Conservation (phyloP, 1,140 invertebrate species). For the Drosophila nebulosa region DNA sequence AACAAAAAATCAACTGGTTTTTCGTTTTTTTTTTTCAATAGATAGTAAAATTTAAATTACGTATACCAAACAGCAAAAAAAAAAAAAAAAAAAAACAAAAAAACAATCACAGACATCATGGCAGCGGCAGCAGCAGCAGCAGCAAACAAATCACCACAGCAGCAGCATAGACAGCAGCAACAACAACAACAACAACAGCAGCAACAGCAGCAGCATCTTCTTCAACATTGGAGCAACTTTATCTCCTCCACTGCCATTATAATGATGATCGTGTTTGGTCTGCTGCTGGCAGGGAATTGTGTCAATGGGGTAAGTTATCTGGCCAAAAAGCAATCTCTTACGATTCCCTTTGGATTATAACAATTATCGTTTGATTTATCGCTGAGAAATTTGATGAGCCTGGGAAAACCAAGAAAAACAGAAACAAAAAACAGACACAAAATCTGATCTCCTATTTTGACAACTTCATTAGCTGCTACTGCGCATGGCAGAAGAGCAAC, state of each 20-base stretch:
- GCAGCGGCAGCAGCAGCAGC: slow-evolving; percentile 51
- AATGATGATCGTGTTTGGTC: slow-evolving; percentile 62
- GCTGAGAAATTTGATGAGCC: slow-evolving; percentile 32
- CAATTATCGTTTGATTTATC: slow-evolving; percentile 39
- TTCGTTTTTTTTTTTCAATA: slow-evolving; percentile 49
- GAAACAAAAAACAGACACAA: neutral
- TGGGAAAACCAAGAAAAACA: slow-evolving; percentile 52
- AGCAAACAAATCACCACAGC: slow-evolving; percentile 58
- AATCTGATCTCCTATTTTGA: slow-evolving; percentile 47
- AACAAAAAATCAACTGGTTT: slow-evolving; percentile 41
- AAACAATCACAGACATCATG: slow-evolving; percentile 68
- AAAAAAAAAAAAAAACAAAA: slow-evolving; percentile 19
- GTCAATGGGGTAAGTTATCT: slow-evolving; percentile 77
- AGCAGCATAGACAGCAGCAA: slow-evolving; percentile 21
- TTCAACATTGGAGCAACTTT: slow-evolving; percentile 26
- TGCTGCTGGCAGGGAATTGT: slow-evolving; percentile 72
- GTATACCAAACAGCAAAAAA: slow-evolving; percentile 40
- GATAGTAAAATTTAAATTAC: slow-evolving; percentile 66
- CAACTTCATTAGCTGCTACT: slow-evolving; percentile 49
- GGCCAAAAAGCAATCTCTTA: neutral
- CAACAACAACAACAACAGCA: slow-evolving; percentile 47
- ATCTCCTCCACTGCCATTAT: slow-evolving; percentile 31
- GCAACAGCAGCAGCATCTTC: slow-evolving; percentile 32
- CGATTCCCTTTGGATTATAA: slow-evolving; percentile 25
- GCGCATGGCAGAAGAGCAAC: slow-evolving; percentile 11